phyloP scores from a whole-genome alignment of 2,888 invertebrate genomes.

The Lasioglossum calceatum region DNA sequence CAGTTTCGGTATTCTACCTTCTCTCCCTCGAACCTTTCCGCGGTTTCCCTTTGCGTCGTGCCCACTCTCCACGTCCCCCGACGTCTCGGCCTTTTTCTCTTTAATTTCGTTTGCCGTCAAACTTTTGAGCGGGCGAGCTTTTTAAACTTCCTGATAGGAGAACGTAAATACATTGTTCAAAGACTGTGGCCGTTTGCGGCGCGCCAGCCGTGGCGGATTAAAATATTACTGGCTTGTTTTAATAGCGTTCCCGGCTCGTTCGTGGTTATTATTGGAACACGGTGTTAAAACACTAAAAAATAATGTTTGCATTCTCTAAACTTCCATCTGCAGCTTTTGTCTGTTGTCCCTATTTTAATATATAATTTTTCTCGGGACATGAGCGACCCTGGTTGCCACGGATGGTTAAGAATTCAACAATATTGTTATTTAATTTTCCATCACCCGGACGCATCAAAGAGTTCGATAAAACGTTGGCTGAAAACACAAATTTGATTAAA shows the following conservation, averaged over 20 bases:
- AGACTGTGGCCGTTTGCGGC: constrained; percentile 24
- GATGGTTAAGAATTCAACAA: too few species aligned
- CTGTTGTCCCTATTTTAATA: too few species aligned
- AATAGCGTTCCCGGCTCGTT: neutral
- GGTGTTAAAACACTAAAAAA: neutral
- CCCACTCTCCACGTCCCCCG: constrained; percentile 37
- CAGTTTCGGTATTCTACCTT: constrained; percentile 61
- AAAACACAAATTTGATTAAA: too few species aligned
- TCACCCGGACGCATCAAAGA: too few species aligned
- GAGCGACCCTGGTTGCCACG: too few species aligned
- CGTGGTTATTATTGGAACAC: neutral
- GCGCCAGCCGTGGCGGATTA: constrained; percentile 17
- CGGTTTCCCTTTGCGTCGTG: constrained; percentile 56
- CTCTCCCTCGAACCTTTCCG: constrained; percentile 49
- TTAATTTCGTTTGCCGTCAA: constrained; percentile 73
- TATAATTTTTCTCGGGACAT: too few species aligned
- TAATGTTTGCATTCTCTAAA: too few species aligned
- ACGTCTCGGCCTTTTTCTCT: constrained; percentile 45
- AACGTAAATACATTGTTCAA: constrained; percentile 54
- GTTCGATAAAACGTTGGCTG: too few species aligned
- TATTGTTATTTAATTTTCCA: too few species aligned
- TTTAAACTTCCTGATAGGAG: constrained; percentile 59
- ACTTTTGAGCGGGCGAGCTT: constrained; percentile 69
- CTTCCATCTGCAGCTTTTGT: too few species aligned
- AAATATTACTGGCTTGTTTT: constrained; percentile 28